A percentile compares a stretch with the other conserved stretches of the same genome.
phyloP scores from a whole-genome alignment of 1,140 invertebrate genomes.

The Harpegnathos saltator region DNA sequence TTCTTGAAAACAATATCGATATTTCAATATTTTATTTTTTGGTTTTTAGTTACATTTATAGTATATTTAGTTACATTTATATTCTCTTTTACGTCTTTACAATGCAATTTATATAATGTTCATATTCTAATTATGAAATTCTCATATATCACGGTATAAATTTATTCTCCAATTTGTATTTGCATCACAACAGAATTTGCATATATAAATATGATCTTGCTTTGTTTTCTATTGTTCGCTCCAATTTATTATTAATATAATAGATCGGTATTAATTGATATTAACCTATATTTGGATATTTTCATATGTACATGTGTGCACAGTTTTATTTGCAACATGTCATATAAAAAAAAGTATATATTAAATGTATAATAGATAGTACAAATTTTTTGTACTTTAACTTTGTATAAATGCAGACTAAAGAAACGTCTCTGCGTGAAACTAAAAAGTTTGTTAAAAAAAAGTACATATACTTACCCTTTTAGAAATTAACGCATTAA shows the following conservation, averaged over 20 bases:
- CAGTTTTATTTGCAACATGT: conserved; percentile 23
- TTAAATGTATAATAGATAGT: conserved; percentile 21
- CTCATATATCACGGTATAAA: too few species aligned
- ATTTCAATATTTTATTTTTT: not conserved
- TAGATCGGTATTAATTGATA: not conserved
- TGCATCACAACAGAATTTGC: too few species aligned
- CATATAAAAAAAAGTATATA: conserved; percentile 6
- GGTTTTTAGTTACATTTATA: not conserved
- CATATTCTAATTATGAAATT: too few species aligned
- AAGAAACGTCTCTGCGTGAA: not conserved
- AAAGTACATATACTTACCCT: not conserved
- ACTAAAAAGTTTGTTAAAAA: not conserved
- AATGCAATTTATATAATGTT: too few species aligned
- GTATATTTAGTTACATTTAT: not conserved
- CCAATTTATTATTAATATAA: conserved; percentile 1
- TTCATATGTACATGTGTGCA: not conserved
- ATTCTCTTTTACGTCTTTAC: too few species aligned
- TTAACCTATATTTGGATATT: conserved; percentile 22
- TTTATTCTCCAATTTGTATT: too few species aligned
- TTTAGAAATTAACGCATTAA: not conserved
- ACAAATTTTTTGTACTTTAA: conserved; percentile 13
- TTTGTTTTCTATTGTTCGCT: too few species aligned
- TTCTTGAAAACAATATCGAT: not conserved
- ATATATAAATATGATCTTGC: too few species aligned
- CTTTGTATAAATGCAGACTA: not conserved